Percentiles rank a stretch among this genome's conserved stretches.
These are phyloP conservation scores for Melangyna quadrimaculata DNA, from an alignment of 2,888 invertebrate genomes.

Conservation along the genomic window DNA sequence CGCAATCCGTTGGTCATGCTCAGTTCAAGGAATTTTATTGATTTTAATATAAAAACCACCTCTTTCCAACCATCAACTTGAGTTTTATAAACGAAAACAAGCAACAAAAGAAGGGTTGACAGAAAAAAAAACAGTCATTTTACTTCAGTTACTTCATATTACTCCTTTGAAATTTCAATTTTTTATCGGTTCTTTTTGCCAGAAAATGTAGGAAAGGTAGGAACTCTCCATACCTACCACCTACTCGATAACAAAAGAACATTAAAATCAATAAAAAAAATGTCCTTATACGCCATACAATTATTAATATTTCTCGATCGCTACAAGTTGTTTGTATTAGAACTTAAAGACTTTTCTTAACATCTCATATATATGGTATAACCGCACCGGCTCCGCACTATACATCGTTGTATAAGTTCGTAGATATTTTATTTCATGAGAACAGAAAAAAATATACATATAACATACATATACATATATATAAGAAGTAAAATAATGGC, in stretches of 20 bases:
- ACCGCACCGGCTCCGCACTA: background rate
- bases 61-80: background rate
- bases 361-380: slow-evolving; percentile 3
- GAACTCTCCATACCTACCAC: background rate
- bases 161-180: background rate
- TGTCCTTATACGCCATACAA: background rate
- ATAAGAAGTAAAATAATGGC: slow-evolving; percentile 29
- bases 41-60: slow-evolving; percentile 3
- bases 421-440: slow-evolving; percentile 41
- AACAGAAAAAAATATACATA: background rate
- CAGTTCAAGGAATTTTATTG: slow-evolving; percentile 13
- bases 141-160: background rate
- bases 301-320: slow-evolving; percentile 37
- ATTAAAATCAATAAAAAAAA: background rate
- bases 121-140: background rate
- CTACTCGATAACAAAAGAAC: background rate
- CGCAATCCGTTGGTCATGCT: slow-evolving; percentile 21
- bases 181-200: background rate
- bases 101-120: background rate
- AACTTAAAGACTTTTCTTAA: slow-evolving; percentile 45
- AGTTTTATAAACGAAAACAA: background rate
- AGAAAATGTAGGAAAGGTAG: background rate
- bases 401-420: background rate
- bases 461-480: background rate
- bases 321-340: slow-evolving; percentile 50